These are phyloP conservation scores for Nixonia krombeini DNA, from an alignment of 1,140 invertebrate species.

Conservation along the genomic window DNA sequence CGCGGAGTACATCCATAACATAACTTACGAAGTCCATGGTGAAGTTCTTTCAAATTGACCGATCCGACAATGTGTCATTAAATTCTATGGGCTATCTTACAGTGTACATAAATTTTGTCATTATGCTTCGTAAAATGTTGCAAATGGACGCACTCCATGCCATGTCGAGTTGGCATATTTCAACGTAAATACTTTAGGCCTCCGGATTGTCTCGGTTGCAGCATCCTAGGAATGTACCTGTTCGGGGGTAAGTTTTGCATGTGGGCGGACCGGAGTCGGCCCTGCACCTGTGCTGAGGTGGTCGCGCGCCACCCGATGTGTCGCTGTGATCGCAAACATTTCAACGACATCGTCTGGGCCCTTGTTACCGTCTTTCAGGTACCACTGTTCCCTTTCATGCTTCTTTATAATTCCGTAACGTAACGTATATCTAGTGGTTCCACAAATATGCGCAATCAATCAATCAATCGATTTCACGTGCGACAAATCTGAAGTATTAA, in stretches of 20 bases:
- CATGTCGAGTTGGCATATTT: constrained; percentile 41
- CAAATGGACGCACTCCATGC: constrained; percentile 34
- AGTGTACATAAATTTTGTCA: too few relatives aligned
- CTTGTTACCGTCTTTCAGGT: constrained; percentile 98
- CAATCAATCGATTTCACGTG: constrained; percentile 30
- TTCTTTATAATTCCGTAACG: constrained; percentile 38
- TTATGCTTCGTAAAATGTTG: constrained; percentile 29
- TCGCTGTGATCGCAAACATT: constrained; percentile 96
- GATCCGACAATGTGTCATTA: too few relatives aligned
- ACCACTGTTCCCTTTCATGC: constrained; percentile 63
- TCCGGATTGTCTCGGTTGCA: constrained; percentile 75
- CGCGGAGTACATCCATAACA: constrained; percentile 35
- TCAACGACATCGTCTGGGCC: constrained; percentile 97
- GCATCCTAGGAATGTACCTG: constrained; percentile 98
- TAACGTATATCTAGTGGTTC: constrained; percentile 36
- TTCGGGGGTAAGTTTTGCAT: constrained; percentile 99
- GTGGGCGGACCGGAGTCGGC: constrained; percentile 86
- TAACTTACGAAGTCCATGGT: constrained; percentile 18
- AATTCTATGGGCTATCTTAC: too few relatives aligned
- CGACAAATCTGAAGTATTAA: too few relatives aligned
- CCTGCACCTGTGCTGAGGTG: constrained; percentile 93
- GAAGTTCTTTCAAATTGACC: too few relatives aligned
- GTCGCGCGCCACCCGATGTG: constrained; percentile 87
- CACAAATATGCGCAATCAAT: constrained; percentile 17
- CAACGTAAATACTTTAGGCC: constrained; percentile 57